Conservation (phyloP, 2,113 vertebrate genomes). For the Lathamus discolor region DNA sequence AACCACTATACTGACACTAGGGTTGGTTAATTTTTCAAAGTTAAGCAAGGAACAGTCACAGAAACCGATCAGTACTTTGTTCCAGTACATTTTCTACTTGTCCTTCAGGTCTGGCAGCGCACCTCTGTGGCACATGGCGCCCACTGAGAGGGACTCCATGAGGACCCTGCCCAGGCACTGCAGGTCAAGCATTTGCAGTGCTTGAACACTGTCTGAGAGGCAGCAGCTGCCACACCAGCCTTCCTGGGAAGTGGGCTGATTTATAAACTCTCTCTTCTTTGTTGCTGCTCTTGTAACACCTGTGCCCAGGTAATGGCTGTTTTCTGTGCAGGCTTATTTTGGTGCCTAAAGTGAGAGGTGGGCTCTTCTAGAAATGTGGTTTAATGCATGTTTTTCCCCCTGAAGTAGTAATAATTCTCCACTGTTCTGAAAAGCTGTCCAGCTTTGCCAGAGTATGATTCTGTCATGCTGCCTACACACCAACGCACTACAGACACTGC, state of each 20-base stretch:
- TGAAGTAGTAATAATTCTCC: neutral
- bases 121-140: neutral
- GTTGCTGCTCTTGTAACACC: neutral
- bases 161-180: accelerated
- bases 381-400: neutral
- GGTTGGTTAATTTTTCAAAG: neutral
- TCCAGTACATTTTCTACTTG: neutral
- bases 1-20: neutral
- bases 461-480: neutral
- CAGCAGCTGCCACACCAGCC: accelerated
- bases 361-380: neutral
- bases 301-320: no score
- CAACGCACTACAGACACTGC: no score
- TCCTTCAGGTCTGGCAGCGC: neutral
- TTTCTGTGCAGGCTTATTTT: neutral
- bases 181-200: neutral
- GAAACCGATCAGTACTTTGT: neutral
- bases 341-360: neutral
- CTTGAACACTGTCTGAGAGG: neutral
- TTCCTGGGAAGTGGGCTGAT: neutral
- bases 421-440: neutral
- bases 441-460: neutral
- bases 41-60: neutral
- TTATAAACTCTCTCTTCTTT: neutral
- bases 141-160: accelerated